Conservation (phyloP, 2,888 invertebrate genomes). For the Drosophila diplacantha region DNA sequence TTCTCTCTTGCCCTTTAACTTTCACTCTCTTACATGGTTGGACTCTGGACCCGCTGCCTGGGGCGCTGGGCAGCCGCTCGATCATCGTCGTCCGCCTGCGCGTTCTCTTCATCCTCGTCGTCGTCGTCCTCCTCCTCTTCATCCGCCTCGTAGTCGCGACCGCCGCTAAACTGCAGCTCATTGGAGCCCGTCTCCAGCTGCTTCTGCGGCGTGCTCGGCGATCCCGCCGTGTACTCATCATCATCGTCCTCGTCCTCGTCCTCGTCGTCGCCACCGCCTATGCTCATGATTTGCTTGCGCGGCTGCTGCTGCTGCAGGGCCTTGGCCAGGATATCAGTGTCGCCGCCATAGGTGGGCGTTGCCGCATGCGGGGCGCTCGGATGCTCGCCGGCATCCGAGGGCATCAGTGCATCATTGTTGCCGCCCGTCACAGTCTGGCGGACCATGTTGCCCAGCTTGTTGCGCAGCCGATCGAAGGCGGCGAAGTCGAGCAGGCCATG, state of each 20-base stretch:
- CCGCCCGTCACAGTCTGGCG: constrained; percentile 78
- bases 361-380: constrained; percentile 60
- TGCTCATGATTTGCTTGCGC: constrained; percentile 72
- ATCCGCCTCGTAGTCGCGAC: constrained; percentile 56
- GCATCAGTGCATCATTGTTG: constrained; percentile 63
- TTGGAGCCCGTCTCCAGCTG: constrained; percentile 20
- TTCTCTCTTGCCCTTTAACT: not conserved
- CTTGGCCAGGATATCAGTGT: constrained; percentile 86
- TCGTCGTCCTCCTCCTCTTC: constrained; percentile 42
- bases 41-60: constrained; percentile 71
- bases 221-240: constrained; percentile 24
- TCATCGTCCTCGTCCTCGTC: constrained; percentile 51
- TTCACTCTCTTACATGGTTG: constrained; percentile 73
- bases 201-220: constrained; percentile 42
- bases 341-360: constrained; percentile 86
- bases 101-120: constrained; percentile 15
- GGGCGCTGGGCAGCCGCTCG: constrained; percentile 42
- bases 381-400: constrained; percentile 57
- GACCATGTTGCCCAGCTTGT: constrained; percentile 83
- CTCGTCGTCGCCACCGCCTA: constrained; percentile 59
- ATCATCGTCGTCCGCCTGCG: constrained; percentile 43
- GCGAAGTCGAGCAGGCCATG: constrained; percentile 77
- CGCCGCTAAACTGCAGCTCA: constrained; percentile 46
- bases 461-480: constrained; percentile 81
- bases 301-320: constrained; percentile 48